Evolutionary conservation across 1,140 invertebrate genomes (phyloP), one percentile per base, ranked within the genome.

Genomic region (Dysdera silvatica): DNA sequence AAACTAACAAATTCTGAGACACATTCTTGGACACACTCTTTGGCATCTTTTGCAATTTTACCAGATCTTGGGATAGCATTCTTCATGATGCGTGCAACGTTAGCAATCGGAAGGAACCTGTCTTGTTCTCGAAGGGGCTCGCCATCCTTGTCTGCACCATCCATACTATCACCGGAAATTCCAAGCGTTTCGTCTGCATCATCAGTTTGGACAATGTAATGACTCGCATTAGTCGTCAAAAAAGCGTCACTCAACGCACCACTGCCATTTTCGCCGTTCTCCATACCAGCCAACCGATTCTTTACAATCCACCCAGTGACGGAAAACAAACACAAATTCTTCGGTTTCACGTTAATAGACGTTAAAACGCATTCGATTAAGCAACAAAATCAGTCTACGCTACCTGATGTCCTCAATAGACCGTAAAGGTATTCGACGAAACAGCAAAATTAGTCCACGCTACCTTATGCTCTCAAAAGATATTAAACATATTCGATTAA

Each of bases 1-100:
- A 99, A 99, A 68, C 93, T 96, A 71, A 99, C 97, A 74, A 99
- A 99, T 74, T 99, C 97, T 0, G 94, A 98, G 35, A 99, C 95
- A 80, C 96, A 99, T 78, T 99, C 97, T 78, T 99, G 97, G 20
- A 99, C 91, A 80, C 95, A 98, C 79, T 99, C 96, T 69, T 98
- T 84, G 0, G 96, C 95, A 81, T 99, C 97, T 82, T 99, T 99
- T 0, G 96, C 93, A 71, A 98, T 96, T 87, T 99, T 99, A 71
- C 95, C 96, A 69, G 88, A 86, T 66, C 91, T 87, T 5, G 96
- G 96, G 69, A 99, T 94, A 5, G 92, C 90, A 74, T 89, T 85
- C 78, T 99, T 99, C 97, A 99, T 99, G 41, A 99, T 97, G 79
- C 98, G 89, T 0, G 94, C 92, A 45, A 99, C 93, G 80, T 99